Conservation (phyloP, 2,797 vertebrate species). For the Galago senegalensis region DNA sequence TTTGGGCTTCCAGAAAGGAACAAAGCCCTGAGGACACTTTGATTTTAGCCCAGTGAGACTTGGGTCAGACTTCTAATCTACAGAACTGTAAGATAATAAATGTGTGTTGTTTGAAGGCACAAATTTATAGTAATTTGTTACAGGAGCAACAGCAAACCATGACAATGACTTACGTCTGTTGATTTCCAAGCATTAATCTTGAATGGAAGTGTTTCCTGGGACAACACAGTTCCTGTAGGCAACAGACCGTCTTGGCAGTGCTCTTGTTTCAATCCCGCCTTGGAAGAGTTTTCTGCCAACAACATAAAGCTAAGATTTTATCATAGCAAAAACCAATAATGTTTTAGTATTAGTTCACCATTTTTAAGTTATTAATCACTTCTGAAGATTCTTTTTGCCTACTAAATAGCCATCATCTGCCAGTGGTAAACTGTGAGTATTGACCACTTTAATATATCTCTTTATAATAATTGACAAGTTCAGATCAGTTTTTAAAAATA, state of each 20-base stretch:
- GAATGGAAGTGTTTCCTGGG: constrained; percentile 69
- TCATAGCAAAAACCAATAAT: constrained; percentile 15
- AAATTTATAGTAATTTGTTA: neutral
- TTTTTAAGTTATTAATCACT: constrained; percentile 86
- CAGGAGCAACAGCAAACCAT: neutral
- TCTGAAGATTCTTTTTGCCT: constrained; percentile 81
- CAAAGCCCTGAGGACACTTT: neutral
- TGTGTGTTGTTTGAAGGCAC: neutral
- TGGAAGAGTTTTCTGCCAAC: constrained; percentile 82
- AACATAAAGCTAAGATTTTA: constrained; percentile 74
- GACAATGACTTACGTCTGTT: constrained; percentile 68
- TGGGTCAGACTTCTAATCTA: neutral
- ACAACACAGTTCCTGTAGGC: constrained; percentile 6
- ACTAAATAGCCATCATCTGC: constrained; percentile 81
- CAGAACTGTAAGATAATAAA: neutral
- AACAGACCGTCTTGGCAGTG: constrained; percentile 55
- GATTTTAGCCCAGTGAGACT: neutral
- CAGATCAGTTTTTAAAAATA: constrained; percentile 69
- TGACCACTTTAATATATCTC: constrained; percentile 80
- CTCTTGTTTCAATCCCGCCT: constrained; percentile 72
- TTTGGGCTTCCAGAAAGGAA: neutral
- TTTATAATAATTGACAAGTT: constrained; percentile 74
- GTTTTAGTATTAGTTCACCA: constrained; percentile 82
- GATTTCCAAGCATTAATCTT: constrained; percentile 70
- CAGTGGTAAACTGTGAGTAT: constrained; percentile 79